Base-by-base conservation (phyloP, 2,797 vertebrate species). In the Prionace glauca region DNA sequence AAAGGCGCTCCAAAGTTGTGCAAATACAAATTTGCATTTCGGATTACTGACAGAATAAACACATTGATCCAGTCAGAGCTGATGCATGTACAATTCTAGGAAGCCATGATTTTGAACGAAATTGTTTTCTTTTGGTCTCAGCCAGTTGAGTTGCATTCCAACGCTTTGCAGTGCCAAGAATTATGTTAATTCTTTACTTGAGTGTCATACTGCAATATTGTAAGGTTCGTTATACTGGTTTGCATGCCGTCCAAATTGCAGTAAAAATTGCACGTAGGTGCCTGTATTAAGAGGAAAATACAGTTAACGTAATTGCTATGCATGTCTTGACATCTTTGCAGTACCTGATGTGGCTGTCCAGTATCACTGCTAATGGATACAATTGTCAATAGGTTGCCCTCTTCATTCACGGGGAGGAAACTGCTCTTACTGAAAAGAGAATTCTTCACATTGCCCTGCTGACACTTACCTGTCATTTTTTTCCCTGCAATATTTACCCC, bases 61-160 rank as follows among this genome's bases (percentile, higher is more conserved):
- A 32, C 86, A 0, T 62, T 56, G 11, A 12, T 56, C 84, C 45
- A 65, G 16, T 62, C 56, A 41, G 65, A 41, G 22, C 2, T 41
- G 9, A 22, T 41, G 20, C 2, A 69, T 24, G n/a, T 36, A 41
- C 62, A 67, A n/a, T 92, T 36, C 18, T 3, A 12, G n/a, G n/a
- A 92, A 41, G 20, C 90, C 90, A 69, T 84, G 67, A n/a, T 92
- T 90, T 69, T 69, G 90, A 67, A 92, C 26, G 69, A 36, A n/a
- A 67, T 8, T 92, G 90, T 45, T 45, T 45, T 8, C 81, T 84
- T 84, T 20, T 18, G 41, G 36, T 10, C 7, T 84, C 5, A 7
- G 22, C 18, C 79, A 45, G 81, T 45, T 1, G 41, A 1, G 81
- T 9, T 69, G 56, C 87, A 62, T 65, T 65, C 87, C 29, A 65